Evolutionary conservation across 2,797 vertebrate genomes (phyloP), one percentile per base, ranked within the genome.

Genomic region (Pangasius sanitwongsei): DNA sequence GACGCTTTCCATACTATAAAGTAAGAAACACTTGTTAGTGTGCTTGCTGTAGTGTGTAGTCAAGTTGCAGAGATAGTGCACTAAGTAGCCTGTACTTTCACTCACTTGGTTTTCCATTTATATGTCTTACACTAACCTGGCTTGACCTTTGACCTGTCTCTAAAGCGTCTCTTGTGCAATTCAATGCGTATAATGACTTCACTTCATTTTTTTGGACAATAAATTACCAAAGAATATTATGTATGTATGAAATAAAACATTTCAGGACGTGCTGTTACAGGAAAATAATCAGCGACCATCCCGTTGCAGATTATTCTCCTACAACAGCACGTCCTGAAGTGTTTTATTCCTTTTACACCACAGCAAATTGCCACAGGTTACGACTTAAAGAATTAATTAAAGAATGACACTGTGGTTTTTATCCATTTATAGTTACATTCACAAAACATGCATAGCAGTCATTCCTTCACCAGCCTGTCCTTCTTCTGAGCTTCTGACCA

Each of bases 71-170:
- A n/a, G 63, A 65, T 57, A 59, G 20, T 55, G 55, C 55, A 55
- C 55, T 55, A 15, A 67, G 67, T 34, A 34, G 37, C 44, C 37
- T 18, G 23, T 28, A 1, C 12, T 50, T 77, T 28, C 16, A 20
- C 31, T 20, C 15, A 53, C 72, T 55, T 15, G 4, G 20, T 41
- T 44, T 41, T 48, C 41, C 0, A 8, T 28, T 53, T 53, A 6
- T 16, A 28, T 15, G 37, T 31, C 48, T 53, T 31, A 16, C 5
- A 55, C 25, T 20, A 31, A 55, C 7, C 78, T 23, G 78, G 53
- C 16, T 57, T 81, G 77, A 80, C 77, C 75, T 53, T 53, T 77
- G 74, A 77, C 44, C 74, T 77, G 6, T n/a, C 15, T 78, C 48
- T n/a, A 31, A 31, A 78, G n/a, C 4, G 0, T 31, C 15, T 31